Evolutionary conservation across 1,140 invertebrate genomes (phyloP).

Genomic region (Cecropterus lyciades): DNA sequence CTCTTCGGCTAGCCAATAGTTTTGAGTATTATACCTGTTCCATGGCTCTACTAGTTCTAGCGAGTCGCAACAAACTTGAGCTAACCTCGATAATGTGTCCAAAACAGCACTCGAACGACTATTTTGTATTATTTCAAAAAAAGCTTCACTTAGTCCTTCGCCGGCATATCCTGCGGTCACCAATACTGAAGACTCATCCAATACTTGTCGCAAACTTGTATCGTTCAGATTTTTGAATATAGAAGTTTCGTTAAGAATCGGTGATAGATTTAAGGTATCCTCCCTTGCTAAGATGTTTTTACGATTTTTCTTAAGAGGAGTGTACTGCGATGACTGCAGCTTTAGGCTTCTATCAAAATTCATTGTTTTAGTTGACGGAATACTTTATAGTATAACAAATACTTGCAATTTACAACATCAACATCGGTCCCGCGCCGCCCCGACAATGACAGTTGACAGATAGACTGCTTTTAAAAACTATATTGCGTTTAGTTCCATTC

Average conservation of each 20-base stretch:
- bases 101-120: conserved; percentile 70
- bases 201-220: conserved; percentile 72
- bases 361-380: conserved; percentile 38
- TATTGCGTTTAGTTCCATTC: neutral
- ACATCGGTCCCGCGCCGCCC: neutral
- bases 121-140: conserved; percentile 78
- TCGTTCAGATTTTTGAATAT: conserved; percentile 78
- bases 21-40: conserved; percentile 84
- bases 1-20: conserved; percentile 90
- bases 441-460: neutral
- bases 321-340: conserved; percentile 67
- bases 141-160: conserved; percentile 68
- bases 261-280: conserved; percentile 72
- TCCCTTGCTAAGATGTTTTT: conserved; percentile 63
- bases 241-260: conserved; percentile 75
- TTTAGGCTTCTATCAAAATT: conserved; percentile 61
- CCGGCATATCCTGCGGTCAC: conserved; percentile 62
- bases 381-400: neutral
- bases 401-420: no score
- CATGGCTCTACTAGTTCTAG: conserved; percentile 76
- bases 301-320: conserved; percentile 62
- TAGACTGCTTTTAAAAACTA: no score
- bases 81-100: conserved; percentile 77
- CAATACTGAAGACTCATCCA: conserved; percentile 73
- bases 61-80: conserved; percentile 76